Conservation (phyloP, 2,888 invertebrate genomes). For the Coelogynopora nodosa region DNA sequence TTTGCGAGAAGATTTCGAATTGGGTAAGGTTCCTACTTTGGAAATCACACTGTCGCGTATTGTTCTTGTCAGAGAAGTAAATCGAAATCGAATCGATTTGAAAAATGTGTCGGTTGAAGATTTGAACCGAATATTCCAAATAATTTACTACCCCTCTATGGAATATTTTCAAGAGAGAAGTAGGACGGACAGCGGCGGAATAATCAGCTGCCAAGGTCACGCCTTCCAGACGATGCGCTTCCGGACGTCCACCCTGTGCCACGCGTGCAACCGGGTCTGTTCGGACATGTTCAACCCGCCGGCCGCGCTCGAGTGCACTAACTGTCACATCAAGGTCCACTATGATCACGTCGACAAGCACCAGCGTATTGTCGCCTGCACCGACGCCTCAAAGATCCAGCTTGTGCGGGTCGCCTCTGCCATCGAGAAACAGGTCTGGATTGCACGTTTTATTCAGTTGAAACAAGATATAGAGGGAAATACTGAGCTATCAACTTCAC, state of each 20-base stretch:
- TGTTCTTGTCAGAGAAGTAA: conserved; percentile 39
- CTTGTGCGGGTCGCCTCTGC: conserved; percentile 22
- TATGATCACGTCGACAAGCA: conserved; percentile 40
- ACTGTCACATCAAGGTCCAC: conserved; percentile 44
- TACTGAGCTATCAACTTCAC: too few relatives aligned
- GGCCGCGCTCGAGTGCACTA: conserved; percentile 37
- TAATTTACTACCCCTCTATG: conserved; percentile 29
- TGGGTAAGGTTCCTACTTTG: background rate
- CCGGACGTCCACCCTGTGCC: conserved; percentile 41
- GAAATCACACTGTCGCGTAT: background rate
- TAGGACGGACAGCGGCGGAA: background rate
- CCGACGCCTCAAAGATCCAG: conserved; percentile 35
- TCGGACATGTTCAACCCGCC: conserved; percentile 45
- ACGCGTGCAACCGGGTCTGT: conserved; percentile 40
- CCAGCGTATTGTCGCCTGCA: conserved; percentile 39
- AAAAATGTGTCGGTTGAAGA: conserved; percentile 42
- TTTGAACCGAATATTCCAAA: conserved; percentile 40
- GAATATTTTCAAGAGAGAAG: background rate
- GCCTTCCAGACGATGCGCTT: conserved; percentile 37
- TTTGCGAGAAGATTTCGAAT: conserved; percentile 5
- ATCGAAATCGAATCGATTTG: background rate
- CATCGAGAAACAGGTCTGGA: conserved; percentile 25
- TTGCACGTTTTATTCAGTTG: conserved; percentile 16
- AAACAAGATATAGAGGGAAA: too few relatives aligned
- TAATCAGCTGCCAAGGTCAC: conserved; percentile 17